Evolutionary conservation across 2,113 vertebrate genomes (phyloP).

Genomic region (Siphamia tubifer): DNA sequence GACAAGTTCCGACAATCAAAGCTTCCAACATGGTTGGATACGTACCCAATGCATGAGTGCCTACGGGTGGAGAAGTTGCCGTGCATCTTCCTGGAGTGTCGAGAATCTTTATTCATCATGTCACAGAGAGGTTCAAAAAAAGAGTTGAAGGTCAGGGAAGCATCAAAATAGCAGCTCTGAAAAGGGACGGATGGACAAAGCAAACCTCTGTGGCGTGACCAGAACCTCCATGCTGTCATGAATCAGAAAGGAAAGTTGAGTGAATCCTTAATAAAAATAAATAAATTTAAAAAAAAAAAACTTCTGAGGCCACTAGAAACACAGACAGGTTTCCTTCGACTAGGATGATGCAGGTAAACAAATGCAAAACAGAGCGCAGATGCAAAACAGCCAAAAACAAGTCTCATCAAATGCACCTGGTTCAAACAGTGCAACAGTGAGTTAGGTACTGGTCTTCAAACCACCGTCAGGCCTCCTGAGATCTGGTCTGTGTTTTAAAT

Average conservation of each 20-base stretch:
- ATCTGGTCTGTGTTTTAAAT: neutral
- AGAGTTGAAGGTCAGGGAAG: neutral
- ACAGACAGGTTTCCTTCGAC: neutral
- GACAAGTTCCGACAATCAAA: no score
- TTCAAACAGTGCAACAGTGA: neutral
- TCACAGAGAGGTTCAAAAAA: neutral
- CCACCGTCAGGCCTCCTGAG: conserved; percentile 23
- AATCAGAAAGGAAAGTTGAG: neutral
- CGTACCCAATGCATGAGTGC: conserved; percentile 84
- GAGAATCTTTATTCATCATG: conserved; percentile 81
- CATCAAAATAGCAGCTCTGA: conserved; percentile 11
- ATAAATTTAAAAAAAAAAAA: no score
- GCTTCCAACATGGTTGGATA: conserved; percentile 38
- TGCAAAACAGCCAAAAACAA: conserved; percentile 48
- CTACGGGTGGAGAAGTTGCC: conserved; percentile 79
- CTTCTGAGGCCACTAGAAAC: neutral
- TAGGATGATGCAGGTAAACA: neutral
- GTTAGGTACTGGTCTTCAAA: no score
- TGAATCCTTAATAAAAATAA: neutral
- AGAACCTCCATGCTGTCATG: conserved; percentile 31
- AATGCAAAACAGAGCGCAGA: conserved; percentile 36
- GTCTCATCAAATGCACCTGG: conserved; percentile 11
- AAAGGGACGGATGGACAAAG: neutral
- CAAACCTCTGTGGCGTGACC: conserved; percentile 10
- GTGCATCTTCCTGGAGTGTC: conserved; percentile 73